Percentiles rank a stretch among this genome's conserved stretches.
Conservation (phyloP, 2,888 invertebrate species). For the Thelaira solivaga region DNA sequence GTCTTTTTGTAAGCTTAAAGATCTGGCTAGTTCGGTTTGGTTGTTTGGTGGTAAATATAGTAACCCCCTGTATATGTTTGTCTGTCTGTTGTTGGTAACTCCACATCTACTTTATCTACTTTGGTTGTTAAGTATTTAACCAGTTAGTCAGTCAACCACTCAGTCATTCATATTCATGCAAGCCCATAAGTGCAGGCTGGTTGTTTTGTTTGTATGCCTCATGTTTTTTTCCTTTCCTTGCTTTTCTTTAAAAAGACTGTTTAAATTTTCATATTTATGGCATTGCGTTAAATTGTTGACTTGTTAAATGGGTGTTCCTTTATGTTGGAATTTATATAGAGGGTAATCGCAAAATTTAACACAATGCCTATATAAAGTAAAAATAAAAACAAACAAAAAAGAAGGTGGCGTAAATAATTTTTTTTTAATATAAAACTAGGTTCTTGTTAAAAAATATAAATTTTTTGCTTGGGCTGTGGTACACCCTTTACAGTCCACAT, state of each 20-base stretch:
- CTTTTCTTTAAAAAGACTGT: conserved; percentile 38
- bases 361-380: too few species aligned
- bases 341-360: too few species aligned
- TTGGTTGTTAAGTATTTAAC: conserved; percentile 56
- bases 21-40: conserved; percentile 14
- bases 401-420: too few species aligned
- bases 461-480: too few species aligned
- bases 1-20: conserved; percentile 21
- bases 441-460: too few species aligned
- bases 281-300: conserved; percentile 76
- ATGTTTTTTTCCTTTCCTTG: too few species aligned
- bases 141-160: conserved; percentile 40
- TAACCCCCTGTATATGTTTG: conserved; percentile 36
- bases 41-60: conserved; percentile 37
- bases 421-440: too few species aligned
- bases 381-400: too few species aligned
- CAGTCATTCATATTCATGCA: conserved; percentile 29
- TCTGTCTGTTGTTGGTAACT: conserved; percentile 24
- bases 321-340: conserved; percentile 63
- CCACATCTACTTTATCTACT: conserved; percentile 52
- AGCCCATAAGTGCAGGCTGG: not conserved
- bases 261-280: conserved; percentile 74
- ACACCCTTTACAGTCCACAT: too few species aligned
- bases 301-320: conserved; percentile 77
- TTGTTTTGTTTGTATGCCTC: conserved; percentile 7